Base-by-base conservation (phyloP, 2,888 invertebrate species). In the Caenorhabditis wallacei region DNA sequence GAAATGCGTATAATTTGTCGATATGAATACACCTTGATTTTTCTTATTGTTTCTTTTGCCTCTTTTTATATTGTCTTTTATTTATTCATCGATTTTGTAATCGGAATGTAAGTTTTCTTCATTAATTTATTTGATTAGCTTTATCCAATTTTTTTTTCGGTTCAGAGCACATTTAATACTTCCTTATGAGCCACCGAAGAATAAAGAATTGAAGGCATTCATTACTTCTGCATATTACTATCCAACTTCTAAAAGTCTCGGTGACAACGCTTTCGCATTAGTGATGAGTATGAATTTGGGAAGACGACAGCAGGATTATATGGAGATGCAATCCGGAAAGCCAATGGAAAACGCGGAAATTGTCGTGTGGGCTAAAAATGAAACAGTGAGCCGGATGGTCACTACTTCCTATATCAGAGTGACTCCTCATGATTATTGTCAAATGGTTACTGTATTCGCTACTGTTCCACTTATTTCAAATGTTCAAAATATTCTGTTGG, bases 401-500 rank as follows among this genome's bases (percentile, higher is more conserved):
- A 30, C 7, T 8, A 37, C n/a, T 1, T 11, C 20, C 35, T 35
- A 20, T 54, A 70, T 53, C 20, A 81, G 86, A 69, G 64, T 86
- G 0, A 86, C 86, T 18, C 86, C 81, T 3, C 84, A 86, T 26
- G 70, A 82, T 20, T 64, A 78, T 11, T 86, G 86, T 43, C 61
- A 69, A 43, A 80, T 84, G 64, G 72, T 84, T 4, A 63, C 80
- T 11, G 66, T 82, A 4, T 84, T 80, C 30, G 80, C 75, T 1
- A 80, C 84, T 13, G 71, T 71, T 37, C 78, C 59, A 37, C 54
- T 80, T 2, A 16, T 86, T 8, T 84, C 86, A 3, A 78, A 84
- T 22, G 26, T 69, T 7, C 1, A 37, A 2, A 37, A 24, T 3
- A 70, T 84, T 11, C 24, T 35, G 1, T 59, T 84, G 63, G 51